phyloP scores from a whole-genome alignment of 2,113 vertebrate species.

The Silurus glanis region DNA sequence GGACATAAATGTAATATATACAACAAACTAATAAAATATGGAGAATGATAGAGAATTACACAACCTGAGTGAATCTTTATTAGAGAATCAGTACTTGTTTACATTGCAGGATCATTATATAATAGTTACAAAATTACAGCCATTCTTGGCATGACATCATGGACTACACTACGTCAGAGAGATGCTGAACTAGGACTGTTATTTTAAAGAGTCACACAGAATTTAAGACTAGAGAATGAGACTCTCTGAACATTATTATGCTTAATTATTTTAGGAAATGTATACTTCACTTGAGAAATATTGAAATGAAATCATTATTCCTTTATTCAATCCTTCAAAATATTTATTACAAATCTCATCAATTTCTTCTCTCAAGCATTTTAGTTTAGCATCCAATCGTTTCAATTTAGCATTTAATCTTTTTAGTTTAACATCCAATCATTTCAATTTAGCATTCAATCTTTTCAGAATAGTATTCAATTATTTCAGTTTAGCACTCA shows the following conservation, averaged over 20 bases:
- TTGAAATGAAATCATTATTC: not conserved
- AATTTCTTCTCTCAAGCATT: not conserved
- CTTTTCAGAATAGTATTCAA: not conserved
- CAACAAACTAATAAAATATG: too few relatives aligned
- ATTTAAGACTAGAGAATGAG: not conserved
- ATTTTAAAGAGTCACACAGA: not conserved
- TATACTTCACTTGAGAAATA: not conserved
- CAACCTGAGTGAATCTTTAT: not conserved
- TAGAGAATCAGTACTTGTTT: not conserved
- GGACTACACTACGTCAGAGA: not conserved
- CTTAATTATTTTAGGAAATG: not conserved
- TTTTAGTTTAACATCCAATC: not conserved
- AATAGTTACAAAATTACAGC: not conserved
- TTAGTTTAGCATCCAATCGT: not conserved
- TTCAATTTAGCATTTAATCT: not conserved
- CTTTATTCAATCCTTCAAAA: not conserved
- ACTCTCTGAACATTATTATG: not conserved
- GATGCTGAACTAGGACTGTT: not conserved
- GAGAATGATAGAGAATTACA: not conserved
- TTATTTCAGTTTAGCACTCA: not conserved
- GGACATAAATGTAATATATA: too few relatives aligned
- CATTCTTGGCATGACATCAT: not conserved
- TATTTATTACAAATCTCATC: not conserved
- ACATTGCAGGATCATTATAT: not conserved
- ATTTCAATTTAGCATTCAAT: not conserved